Evolutionary conservation across 2,888 invertebrate genomes (phyloP), one percentile per base, ranked within the genome.

Genomic region (Patella ulyssiponensis): DNA sequence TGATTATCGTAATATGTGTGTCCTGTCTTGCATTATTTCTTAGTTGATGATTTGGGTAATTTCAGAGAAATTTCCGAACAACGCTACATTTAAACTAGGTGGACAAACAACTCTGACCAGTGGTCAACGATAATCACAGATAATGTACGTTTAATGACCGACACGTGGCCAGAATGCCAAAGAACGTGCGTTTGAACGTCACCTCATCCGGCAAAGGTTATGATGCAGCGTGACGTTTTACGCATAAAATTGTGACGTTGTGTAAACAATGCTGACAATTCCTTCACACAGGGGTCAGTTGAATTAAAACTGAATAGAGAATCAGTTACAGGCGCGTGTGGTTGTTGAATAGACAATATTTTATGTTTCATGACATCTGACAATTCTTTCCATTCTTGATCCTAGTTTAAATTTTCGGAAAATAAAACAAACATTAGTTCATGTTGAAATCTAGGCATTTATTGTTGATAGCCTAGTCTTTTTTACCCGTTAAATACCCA

Each of bases 91-190:
- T 44, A 44, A 44, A 44, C 44, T 44, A 44, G 44, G 9, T 44
- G 44, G 64, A 23, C 64, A 64, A 64, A 64, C 64, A 64, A 64
- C 20, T 23, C 23, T 64, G 64, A 23, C 64, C 64, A 23, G 12
- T 64, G 64, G 23, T 64, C 64, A 64, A 44, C 20, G 20, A 20
- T 64, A 64, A 64, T 64, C 64, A 64, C 23, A 15, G 64, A 64
- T 64, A 64, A 64, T 64, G 20, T 64, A 64, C 64, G 64, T 64
- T 64, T 64, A 64, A 64, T 64, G 64, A 23, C 64, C 64, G 12
- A 64, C 64, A 64, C 64, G 64, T 64, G 64, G 20, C 64, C 14
- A 64, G 20, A 64, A 23, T 64, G 23, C 20, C 23, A 20, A 23
- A 23, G 64, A 64, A 64, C 64, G 64, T 64, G 64, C 20, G 64